Conservation (phyloP, 2,797 vertebrate genomes). For the Phalloptychus januarius region DNA sequence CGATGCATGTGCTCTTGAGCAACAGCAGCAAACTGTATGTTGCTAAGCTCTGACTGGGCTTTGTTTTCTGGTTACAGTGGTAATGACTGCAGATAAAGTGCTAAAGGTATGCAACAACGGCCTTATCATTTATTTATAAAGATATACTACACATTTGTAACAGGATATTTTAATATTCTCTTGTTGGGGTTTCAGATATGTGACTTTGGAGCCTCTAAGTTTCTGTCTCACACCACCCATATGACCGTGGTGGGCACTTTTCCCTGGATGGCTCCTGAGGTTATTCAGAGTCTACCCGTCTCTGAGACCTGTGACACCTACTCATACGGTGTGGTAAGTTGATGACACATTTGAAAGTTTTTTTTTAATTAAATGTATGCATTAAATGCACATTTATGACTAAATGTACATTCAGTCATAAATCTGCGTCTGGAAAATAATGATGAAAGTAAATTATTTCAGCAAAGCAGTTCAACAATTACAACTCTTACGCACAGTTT, state of each 20-base stretch:
- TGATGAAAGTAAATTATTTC: not conserved
- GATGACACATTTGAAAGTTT: not conserved
- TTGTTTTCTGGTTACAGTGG: slow-evolving; percentile 83
- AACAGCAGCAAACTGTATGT: fast-evolving
- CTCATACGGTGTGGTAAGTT: slow-evolving; percentile 96
- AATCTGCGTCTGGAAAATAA: not conserved
- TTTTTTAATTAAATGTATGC: not conserved
- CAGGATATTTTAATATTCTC: not conserved
- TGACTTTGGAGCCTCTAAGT: slow-evolving; percentile 96
- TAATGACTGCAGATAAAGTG: slow-evolving; percentile 92
- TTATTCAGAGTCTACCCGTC: slow-evolving; percentile 96
- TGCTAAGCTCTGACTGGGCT: slow-evolving; percentile 19
- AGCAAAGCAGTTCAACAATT: not conserved
- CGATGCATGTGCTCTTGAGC: not conserved
- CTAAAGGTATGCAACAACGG: slow-evolving; percentile 85
- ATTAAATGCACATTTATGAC: too few relatives aligned
- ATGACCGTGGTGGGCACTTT: slow-evolving; percentile 98
- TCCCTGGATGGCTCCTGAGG: slow-evolving; percentile 98
- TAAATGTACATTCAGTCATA: not conserved
- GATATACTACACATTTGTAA: not conserved
- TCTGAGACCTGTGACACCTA: slow-evolving; percentile 97
- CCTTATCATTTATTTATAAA: not conserved
- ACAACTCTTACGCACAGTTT: not conserved
- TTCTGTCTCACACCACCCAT: slow-evolving; percentile 95
- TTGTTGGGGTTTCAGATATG: slow-evolving; percentile 84